Conservation (phyloP, 2,113 vertebrate genomes). For the Dipodomys ordii region DNA sequence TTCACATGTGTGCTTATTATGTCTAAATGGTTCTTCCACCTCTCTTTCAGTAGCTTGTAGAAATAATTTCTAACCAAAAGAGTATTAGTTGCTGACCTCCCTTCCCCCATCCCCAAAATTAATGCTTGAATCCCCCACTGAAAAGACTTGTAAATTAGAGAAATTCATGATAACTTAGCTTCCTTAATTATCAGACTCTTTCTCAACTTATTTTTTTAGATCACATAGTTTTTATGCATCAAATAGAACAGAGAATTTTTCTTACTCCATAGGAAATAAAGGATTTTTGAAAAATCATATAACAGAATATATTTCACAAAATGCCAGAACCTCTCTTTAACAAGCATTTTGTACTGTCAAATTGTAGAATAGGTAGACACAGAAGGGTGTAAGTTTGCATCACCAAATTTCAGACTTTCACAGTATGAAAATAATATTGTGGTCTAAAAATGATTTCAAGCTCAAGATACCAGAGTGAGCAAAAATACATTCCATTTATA, state of each 20-base stretch:
- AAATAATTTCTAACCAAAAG: conserved; percentile 37
- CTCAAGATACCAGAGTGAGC: conserved; percentile 61
- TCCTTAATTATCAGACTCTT: not conserved
- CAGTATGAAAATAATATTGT: conserved; percentile 37
- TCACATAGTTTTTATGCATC: not conserved
- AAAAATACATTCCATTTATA: conserved; percentile 77
- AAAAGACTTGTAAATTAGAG: not conserved
- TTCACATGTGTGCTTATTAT: not conserved
- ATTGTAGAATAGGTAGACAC: not conserved
- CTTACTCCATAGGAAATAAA: not conserved
- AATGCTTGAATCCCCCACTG: not conserved
- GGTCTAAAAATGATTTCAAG: conserved; percentile 34
- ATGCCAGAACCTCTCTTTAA: not conserved
- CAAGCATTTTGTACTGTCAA: conserved; percentile 1
- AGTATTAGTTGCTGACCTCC: not conserved
- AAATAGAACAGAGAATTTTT: not conserved
- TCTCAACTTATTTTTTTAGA: not conserved
- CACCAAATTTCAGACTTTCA: conserved; percentile 56
- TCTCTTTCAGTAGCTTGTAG: not conserved
- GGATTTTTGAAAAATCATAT: not conserved
- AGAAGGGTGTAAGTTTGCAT: not conserved
- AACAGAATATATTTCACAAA: not conserved
- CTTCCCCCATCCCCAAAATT: conserved; percentile 13
- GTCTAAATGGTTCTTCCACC: not conserved
- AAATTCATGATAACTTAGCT: not conserved